These are phyloP conservation scores for Thelaira solivaga DNA, from an alignment of 2,888 invertebrate genomes.

Conservation along the genomic window DNA sequence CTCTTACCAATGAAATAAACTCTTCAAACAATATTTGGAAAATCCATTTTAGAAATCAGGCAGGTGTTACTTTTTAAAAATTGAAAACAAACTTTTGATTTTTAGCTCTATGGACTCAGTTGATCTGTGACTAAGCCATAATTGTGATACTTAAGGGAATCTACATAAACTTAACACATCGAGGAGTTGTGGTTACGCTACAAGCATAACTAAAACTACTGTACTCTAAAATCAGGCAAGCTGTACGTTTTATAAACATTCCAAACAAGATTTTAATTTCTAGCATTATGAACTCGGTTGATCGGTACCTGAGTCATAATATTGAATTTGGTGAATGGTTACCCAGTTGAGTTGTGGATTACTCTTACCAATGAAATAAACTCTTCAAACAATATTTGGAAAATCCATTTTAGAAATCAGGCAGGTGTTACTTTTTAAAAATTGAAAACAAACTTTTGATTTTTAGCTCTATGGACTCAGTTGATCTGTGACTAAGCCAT, in stretches of 20 bases:
- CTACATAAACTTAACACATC: too few species aligned
- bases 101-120: conserved; percentile 65
- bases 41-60: neutral
- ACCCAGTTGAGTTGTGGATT: neutral
- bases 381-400: neutral
- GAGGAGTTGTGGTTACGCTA: too few species aligned
- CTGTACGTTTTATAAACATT: neutral
- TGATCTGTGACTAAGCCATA: conserved; percentile 64
- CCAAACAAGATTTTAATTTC: too few species aligned
- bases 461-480: conserved; percentile 61
- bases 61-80: conserved; percentile 1
- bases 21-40: neutral
- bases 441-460: too few species aligned
- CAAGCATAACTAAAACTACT: too few species aligned
- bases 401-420: neutral
- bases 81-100: conserved; percentile 10
- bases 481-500: too few species aligned
- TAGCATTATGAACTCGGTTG: too few species aligned
- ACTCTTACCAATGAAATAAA: neutral
- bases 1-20: neutral
- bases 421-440: neutral
- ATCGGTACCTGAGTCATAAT: conserved; percentile 62
- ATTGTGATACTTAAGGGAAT: too few species aligned
- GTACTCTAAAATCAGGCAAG: conserved; percentile 7
- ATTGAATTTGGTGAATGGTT: neutral